Conservation (phyloP, 2,888 invertebrate genomes). For the Onchidella celtica region DNA sequence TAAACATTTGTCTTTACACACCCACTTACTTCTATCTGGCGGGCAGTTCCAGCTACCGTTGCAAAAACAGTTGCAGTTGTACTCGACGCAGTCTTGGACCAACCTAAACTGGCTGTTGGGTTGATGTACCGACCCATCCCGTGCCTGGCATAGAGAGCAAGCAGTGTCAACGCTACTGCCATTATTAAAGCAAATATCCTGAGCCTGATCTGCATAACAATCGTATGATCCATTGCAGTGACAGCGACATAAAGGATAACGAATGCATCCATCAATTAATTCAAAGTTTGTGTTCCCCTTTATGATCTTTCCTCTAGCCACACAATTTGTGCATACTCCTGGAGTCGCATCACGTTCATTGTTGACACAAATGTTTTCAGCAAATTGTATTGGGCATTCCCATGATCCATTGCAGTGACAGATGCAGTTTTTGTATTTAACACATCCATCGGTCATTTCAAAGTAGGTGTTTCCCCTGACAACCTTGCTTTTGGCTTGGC, state of each 20-base stretch:
- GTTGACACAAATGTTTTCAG: constrained; percentile 59
- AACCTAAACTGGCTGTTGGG: constrained; percentile 42
- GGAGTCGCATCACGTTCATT: not conserved
- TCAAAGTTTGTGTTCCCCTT: constrained; percentile 65
- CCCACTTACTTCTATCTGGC: constrained; percentile 31
- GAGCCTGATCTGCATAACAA: constrained; percentile 63
- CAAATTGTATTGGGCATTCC: constrained; percentile 65
- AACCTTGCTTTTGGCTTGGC: constrained; percentile 58
- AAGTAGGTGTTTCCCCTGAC: constrained; percentile 65
- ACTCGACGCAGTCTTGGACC: constrained; percentile 56
- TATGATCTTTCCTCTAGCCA: constrained; percentile 58
- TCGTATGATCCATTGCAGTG: constrained; percentile 71
- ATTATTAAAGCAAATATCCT: constrained; percentile 57
- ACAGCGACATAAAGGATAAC: constrained; percentile 66
- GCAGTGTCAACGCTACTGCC: not conserved
- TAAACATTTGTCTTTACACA: constrained; percentile 56
- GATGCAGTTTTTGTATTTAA: constrained; percentile 63
- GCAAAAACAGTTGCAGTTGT: constrained; percentile 66
- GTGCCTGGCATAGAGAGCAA: constrained; percentile 43
- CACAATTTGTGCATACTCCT: constrained; percentile 60
- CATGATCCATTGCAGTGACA: constrained; percentile 72
- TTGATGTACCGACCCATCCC: constrained; percentile 38
- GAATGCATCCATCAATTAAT: constrained; percentile 64
- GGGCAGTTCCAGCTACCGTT: constrained; percentile 71
- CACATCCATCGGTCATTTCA: constrained; percentile 65